phyloP scores from a whole-genome alignment of 2,113 vertebrate genomes.

The Laticauda laticaudata region DNA sequence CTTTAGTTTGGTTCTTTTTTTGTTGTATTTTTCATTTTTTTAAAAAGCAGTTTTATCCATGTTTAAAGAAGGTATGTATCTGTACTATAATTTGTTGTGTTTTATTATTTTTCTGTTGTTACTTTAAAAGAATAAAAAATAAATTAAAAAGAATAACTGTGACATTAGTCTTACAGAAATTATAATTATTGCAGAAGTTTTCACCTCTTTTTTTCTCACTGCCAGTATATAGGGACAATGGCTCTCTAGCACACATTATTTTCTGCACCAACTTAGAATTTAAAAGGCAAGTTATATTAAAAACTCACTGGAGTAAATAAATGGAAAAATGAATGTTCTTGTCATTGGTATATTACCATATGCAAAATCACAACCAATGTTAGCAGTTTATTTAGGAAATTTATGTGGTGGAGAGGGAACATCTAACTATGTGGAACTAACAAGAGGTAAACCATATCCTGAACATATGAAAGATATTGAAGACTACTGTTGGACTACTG shows the following conservation, averaged over 20 bases:
- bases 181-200: background rate
- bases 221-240: background rate
- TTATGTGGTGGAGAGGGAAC: background rate
- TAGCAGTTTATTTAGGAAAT: constrained; percentile 28
- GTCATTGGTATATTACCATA: constrained; percentile 5
- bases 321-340: constrained; percentile 18
- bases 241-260: background rate
- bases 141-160: background rate
- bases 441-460: constrained; percentile 1
- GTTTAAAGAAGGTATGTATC: background rate
- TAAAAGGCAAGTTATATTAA: constrained; percentile 16
- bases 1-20: background rate
- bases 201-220: background rate
- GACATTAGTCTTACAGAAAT: background rate
- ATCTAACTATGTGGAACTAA: background rate
- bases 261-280: background rate
- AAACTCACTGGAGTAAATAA: background rate
- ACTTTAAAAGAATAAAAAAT: background rate
- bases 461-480: background rate
- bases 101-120: background rate
- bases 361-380: constrained; percentile 2
- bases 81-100: background rate
- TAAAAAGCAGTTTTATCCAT: background rate
- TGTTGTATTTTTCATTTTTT: background rate
- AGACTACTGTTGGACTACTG: no score